Conservation (phyloP, 2,113 vertebrate genomes). For the Coracopsis vasa region DNA sequence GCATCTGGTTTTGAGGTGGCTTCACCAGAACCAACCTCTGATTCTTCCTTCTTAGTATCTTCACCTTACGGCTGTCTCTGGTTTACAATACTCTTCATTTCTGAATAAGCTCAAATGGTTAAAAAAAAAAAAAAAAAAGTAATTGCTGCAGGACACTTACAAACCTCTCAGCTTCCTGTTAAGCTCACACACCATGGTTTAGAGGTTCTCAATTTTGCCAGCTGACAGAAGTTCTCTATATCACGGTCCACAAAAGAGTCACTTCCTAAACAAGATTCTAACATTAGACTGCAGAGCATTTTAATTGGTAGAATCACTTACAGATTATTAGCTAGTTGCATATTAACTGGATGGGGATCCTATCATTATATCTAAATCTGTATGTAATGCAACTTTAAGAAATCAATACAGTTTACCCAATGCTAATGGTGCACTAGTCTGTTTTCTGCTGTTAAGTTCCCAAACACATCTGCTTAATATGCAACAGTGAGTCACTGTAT, state of each 20-base stretch:
- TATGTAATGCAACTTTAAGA: neutral
- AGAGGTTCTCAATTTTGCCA: neutral
- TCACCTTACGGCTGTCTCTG: neutral
- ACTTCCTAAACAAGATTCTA: neutral
- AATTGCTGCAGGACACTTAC: neutral
- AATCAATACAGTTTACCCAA: neutral
- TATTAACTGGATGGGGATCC: fast-evolving
- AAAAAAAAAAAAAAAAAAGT: neutral
- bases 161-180: neutral
- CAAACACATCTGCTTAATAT: neutral
- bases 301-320: neutral
- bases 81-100: neutral
- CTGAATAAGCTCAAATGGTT: neutral
- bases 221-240: neutral
- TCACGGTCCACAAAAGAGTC: neutral
- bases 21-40: neutral
- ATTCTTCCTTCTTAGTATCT: neutral
- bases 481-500: neutral
- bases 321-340: neutral
- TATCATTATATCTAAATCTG: neutral
- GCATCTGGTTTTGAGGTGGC: neutral
- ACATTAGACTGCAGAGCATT: neutral
- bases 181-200: neutral
- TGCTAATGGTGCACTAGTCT: neutral
- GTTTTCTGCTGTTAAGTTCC: neutral